Conservation (phyloP, 2,797 vertebrate species). For the Salmo trutta region DNA sequence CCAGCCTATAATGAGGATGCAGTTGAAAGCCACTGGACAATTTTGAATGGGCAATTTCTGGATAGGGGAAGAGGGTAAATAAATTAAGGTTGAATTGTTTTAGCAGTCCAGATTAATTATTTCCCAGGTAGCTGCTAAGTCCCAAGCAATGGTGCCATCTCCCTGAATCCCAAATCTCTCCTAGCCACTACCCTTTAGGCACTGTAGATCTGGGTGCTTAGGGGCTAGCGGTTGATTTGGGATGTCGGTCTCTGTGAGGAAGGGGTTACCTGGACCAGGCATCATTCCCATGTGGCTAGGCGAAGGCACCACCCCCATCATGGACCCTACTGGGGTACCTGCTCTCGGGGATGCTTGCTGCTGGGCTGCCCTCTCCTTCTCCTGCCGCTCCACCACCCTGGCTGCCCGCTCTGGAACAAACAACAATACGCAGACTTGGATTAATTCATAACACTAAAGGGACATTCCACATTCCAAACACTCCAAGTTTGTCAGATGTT, state of each 20-base stretch:
- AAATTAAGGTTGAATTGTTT: conserved; percentile 22
- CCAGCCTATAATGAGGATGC: conserved; percentile 28
- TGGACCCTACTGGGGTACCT: conserved; percentile 96
- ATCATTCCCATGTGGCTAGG: conserved; percentile 99
- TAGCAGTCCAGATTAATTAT: conserved; percentile 60
- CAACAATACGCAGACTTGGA: background rate
- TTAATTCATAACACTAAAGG: background rate
- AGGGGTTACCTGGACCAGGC: conserved; percentile 95
- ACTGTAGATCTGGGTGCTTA: background rate
- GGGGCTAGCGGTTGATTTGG: background rate
- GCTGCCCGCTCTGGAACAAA: conserved; percentile 93
- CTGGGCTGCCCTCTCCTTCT: conserved; percentile 93
- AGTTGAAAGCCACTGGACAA: conserved; percentile 20
- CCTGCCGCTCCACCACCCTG: conserved; percentile 98
- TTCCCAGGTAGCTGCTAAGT: conserved; percentile 60
- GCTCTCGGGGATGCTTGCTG: conserved; percentile 95
- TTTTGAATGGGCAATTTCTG: conserved; percentile 38
- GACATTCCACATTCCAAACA: background rate
- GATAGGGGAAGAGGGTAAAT: conserved; percentile 23
- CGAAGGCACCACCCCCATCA: conserved; percentile 98
- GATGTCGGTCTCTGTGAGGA: conserved; percentile 28
- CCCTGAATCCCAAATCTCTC: conserved; percentile 21
- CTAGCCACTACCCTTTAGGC: background rate
- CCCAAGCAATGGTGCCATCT: conserved; percentile 72
- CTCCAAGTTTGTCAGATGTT: background rate